Conservation (phyloP, 2,888 invertebrate species). For the Ochlodes sylvanus region DNA sequence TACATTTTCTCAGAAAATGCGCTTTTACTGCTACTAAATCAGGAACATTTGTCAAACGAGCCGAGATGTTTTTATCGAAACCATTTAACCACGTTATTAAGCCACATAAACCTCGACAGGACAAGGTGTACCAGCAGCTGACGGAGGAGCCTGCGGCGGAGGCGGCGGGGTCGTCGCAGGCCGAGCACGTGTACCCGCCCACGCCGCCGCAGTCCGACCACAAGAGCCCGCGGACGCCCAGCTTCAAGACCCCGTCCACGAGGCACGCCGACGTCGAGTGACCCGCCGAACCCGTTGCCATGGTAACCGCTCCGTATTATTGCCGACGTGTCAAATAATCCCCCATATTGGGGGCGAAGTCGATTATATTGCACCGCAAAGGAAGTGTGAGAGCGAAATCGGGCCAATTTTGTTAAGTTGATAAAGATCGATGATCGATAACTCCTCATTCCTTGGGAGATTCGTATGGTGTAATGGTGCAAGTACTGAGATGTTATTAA, state of each 20-base stretch:
- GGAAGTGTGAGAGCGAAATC: too few relatives aligned
- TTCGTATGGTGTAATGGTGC: too few relatives aligned
- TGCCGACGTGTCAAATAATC: not conserved
- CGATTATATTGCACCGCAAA: not conserved
- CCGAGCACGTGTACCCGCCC: slow-evolving; percentile 70
- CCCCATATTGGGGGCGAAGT: slow-evolving; percentile 1
- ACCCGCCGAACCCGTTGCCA: slow-evolving; percentile 19
- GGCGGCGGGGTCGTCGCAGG: slow-evolving; percentile 50
- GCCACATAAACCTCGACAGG: slow-evolving; percentile 51
- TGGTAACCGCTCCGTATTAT: not conserved
- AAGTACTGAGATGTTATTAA: too few relatives aligned
- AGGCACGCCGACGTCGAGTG: slow-evolving; percentile 48
- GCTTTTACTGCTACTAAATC: too few relatives aligned
- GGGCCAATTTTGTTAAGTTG: too few relatives aligned
- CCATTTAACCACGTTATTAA: too few relatives aligned
- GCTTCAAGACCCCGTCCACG: slow-evolving; percentile 68
- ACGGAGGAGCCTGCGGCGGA: slow-evolving; percentile 56
- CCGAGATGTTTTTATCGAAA: too few relatives aligned
- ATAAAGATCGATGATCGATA: too few relatives aligned
- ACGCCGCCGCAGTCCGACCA: slow-evolving; percentile 78
- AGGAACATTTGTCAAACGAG: too few relatives aligned
- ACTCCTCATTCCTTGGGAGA: too few relatives aligned
- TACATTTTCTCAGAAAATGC: too few relatives aligned
- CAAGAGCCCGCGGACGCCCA: slow-evolving; percentile 73
- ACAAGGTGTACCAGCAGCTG: slow-evolving; percentile 68